Evolutionary conservation across 2,113 vertebrate genomes (phyloP).

Genomic region (Gobio gobio): DNA sequence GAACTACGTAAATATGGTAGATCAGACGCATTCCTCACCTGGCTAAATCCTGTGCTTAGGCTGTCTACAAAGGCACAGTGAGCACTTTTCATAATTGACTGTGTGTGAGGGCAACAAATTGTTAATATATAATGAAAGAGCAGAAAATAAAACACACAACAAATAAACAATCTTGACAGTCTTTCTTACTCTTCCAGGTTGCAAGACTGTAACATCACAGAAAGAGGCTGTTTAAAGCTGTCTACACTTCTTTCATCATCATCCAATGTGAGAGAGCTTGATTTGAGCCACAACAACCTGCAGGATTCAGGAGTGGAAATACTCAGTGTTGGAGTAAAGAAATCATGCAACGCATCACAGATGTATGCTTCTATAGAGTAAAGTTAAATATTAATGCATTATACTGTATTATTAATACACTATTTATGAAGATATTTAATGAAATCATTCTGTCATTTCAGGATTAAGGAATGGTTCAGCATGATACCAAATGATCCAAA

Average conservation of each 20-base stretch:
- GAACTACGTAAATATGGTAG: conserved; percentile 42
- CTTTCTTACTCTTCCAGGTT: neutral
- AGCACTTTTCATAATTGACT: no score
- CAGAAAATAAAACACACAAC: no score
- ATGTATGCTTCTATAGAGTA: neutral
- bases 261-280: conserved; percentile 13
- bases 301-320: conserved; percentile 29
- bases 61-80: conserved; percentile 26
- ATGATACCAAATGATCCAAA: no score
- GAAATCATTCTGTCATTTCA: no score
- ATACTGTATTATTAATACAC: no score
- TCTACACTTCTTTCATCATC: neutral
- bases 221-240: accelerated
- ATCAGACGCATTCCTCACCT: neutral
- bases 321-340: neutral
- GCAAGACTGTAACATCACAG: neutral
- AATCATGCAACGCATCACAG: accelerated
- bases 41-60: conserved; percentile 41
- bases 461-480: no score
- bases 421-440: no score
- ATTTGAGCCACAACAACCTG: conserved; percentile 15
- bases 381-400: no score
- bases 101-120: no score
- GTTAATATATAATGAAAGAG: no score
- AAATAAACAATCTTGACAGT: no score